A percentile compares a stretch with the other conserved stretches of the same genome.
These are phyloP conservation scores for Prorops nasuta DNA, from an alignment of 1,140 invertebrate genomes.

Conservation along the genomic window DNA sequence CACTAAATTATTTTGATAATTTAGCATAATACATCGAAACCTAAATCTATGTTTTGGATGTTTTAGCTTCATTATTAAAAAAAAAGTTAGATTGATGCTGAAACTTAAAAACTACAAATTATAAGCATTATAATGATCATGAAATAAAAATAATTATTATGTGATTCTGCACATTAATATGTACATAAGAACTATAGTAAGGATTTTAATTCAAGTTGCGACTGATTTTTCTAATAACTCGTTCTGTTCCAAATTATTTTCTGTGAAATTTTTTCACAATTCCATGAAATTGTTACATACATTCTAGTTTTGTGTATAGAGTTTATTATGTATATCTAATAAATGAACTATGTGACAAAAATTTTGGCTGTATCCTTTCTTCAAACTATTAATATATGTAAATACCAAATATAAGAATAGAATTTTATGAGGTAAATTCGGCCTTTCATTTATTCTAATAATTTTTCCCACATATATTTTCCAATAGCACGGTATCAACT, in stretches of 20 bases:
- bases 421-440: too few species aligned
- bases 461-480: too few species aligned
- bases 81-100: too few species aligned
- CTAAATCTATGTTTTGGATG: too few species aligned
- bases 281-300: slow-evolving; percentile 40
- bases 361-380: slow-evolving; percentile 14
- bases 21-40: too few species aligned
- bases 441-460: too few species aligned
- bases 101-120: too few species aligned
- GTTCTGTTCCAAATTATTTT: slow-evolving; percentile 29
- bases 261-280: slow-evolving; percentile 23
- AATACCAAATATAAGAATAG: neutral
- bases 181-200: slow-evolving; percentile 42
- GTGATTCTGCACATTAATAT: slow-evolving; percentile 35
- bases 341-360: slow-evolving; percentile 35
- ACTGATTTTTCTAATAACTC: slow-evolving; percentile 39
- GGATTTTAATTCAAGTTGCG: slow-evolving; percentile 32
- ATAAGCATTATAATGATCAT: too few species aligned
- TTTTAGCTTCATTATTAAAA: too few species aligned
- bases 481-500: too few species aligned
- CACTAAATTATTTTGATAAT: too few species aligned
- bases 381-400: neutral
- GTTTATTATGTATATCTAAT: slow-evolving; percentile 44
- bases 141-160: too few species aligned
- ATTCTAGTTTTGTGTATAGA: slow-evolving; percentile 44